Evolutionary conservation across 2,888 invertebrate genomes (phyloP).

Genomic region (Parasteatoda lunata): DNA sequence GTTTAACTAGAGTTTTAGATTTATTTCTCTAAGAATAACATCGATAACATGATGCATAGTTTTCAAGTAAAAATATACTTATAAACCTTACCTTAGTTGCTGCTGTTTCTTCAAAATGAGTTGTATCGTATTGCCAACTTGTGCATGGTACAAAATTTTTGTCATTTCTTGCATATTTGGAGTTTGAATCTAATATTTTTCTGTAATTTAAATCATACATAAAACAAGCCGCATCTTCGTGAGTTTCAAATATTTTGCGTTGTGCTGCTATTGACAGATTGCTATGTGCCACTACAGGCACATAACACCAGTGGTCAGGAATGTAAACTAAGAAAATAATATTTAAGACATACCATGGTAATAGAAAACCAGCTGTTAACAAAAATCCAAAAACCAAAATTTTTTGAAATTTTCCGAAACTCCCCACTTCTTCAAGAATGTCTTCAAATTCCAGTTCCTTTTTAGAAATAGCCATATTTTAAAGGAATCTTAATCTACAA

Average conservation of each 20-base stretch:
- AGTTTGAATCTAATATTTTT: constrained; percentile 8
- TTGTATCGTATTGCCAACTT: constrained; percentile 84
- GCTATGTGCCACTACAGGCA: constrained; percentile 73
- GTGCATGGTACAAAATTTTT: constrained; percentile 80
- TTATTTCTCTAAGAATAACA: neutral
- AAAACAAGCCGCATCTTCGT: constrained; percentile 76
- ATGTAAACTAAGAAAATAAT: neutral
- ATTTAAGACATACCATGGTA: no score
- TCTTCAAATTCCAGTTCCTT: no score
- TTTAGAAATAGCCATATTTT: no score
- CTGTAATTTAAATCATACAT: constrained; percentile 76
- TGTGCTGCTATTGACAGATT: constrained; percentile 77
- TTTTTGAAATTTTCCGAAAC: no score
- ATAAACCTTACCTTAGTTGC: constrained; percentile 82
- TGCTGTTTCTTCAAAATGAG: constrained; percentile 82
- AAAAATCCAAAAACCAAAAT: no score
- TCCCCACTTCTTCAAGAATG: no score
- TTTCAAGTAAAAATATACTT: neutral
- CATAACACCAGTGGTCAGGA: neutral
- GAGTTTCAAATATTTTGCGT: constrained; percentile 77
- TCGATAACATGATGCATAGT: neutral
- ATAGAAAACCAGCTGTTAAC: no score
- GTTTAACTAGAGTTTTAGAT: neutral
- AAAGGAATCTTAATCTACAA: no score
- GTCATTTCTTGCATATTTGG: neutral